phyloP scores from a whole-genome alignment of 2,113 vertebrate genomes.

The Chrysemys picta region DNA sequence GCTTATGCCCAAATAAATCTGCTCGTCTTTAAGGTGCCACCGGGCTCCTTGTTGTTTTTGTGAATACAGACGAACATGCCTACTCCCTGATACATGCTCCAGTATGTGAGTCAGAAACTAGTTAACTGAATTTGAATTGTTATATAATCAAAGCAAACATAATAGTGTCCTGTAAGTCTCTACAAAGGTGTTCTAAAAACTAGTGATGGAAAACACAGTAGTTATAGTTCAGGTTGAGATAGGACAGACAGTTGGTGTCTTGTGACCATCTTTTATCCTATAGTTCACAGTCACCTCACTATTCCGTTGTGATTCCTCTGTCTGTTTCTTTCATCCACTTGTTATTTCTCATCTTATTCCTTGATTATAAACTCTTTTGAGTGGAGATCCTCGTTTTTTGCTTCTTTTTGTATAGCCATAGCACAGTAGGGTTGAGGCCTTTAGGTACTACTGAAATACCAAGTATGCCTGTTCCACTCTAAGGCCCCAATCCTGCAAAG shows the following conservation, averaged over 20 bases:
- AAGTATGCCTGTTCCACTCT: neutral
- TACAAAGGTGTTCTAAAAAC: neutral
- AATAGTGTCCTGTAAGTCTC: neutral
- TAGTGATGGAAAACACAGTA: neutral
- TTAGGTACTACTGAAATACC: neutral
- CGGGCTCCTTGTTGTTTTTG: too few relatives aligned
- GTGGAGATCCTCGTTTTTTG: neutral
- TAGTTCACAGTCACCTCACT: neutral
- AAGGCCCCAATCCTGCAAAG: too few relatives aligned
- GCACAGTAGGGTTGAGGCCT: neutral
- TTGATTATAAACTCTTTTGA: neutral
- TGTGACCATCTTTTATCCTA: neutral
- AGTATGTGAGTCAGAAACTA: neutral
- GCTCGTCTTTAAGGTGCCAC: too few relatives aligned
- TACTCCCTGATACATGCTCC: too few relatives aligned
- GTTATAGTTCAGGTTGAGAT: neutral
- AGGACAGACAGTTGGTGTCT: neutral
- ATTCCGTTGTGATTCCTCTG: neutral
- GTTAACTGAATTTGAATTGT: rapidly evolving
- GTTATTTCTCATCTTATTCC: rapidly evolving
- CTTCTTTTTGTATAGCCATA: neutral
- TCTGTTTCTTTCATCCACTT: neutral
- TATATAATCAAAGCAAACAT: neutral
- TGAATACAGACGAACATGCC: too few relatives aligned
- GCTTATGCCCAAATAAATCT: too few relatives aligned